A percentile compares a stretch with the other conserved stretches of the same genome.
These are phyloP conservation scores for Macrosteles quadrilineatus DNA, from an alignment of 1,140 invertebrate species.

Conservation along the genomic window DNA sequence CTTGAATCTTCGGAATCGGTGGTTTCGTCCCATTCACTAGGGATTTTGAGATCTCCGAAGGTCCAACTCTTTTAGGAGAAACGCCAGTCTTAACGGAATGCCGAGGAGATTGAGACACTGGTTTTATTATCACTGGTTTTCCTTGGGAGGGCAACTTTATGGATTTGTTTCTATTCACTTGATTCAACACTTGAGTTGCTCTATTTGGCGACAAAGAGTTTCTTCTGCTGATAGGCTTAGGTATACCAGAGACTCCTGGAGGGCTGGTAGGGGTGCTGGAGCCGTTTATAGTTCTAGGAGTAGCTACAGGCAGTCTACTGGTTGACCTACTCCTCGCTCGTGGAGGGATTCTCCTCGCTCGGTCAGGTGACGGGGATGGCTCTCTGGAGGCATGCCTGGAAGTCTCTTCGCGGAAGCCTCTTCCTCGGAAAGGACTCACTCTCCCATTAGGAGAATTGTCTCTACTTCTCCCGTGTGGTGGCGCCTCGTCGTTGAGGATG, in stretches of 20 bases:
- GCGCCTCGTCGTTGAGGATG: slow-evolving; percentile 55
- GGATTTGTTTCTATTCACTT: slow-evolving; percentile 17
- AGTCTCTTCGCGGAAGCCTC: slow-evolving; percentile 58
- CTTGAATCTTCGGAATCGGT: slow-evolving; percentile 24
- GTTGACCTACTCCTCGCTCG: slow-evolving; percentile 10
- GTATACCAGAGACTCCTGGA: slow-evolving; percentile 11
- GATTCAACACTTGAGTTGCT: neutral
- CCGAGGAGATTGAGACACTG: neutral
- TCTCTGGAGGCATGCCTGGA: slow-evolving; percentile 25
- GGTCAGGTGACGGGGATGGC: slow-evolving; percentile 20
- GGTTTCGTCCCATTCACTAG: slow-evolving; percentile 19
- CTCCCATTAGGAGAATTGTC: slow-evolving; percentile 50
- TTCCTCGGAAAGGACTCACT: slow-evolving; percentile 58
- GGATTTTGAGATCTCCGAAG: neutral
- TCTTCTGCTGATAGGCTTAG: slow-evolving; percentile 24
- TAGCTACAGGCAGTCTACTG: slow-evolving; percentile 26
- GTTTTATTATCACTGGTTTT: neutral
- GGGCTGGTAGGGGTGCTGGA: slow-evolving; percentile 32
- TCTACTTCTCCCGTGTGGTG: slow-evolving; percentile 44
- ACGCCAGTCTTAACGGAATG: neutral
- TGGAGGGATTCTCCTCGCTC: slow-evolving; percentile 19
- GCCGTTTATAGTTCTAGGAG: neutral
- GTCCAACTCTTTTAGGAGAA: slow-evolving; percentile 13
- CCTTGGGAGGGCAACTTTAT: neutral
- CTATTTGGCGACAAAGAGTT: slow-evolving; percentile 18